phyloP scores from a whole-genome alignment of 2,888 invertebrate genomes.

The Drosophila helvetica region DNA sequence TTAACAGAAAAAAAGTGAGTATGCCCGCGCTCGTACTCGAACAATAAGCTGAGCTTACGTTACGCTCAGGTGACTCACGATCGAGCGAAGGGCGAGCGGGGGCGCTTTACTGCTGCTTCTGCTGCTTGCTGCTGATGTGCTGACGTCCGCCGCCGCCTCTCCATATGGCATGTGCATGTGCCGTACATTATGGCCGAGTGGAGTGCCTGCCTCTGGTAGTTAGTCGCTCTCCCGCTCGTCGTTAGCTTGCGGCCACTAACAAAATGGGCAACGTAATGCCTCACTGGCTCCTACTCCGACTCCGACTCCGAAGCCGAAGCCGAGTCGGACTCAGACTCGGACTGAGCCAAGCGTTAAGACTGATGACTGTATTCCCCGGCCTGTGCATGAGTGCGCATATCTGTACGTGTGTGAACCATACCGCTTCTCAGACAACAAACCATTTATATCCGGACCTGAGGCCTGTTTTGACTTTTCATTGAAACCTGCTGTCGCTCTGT shows the following conservation, averaged over 20 bases:
- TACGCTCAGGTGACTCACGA: slow-evolving; percentile 83
- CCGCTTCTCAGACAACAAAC: slow-evolving; percentile 63
- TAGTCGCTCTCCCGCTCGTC: slow-evolving; percentile 52
- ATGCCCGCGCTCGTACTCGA: slow-evolving; percentile 38
- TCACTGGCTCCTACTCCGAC: slow-evolving; percentile 58
- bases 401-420: slow-evolving; percentile 42
- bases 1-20: slow-evolving; percentile 9
- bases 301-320: slow-evolving; percentile 12
- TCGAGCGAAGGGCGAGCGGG: slow-evolving; percentile 56
- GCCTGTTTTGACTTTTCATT: slow-evolving; percentile 78
- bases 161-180: slow-evolving; percentile 49
- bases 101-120: slow-evolving; percentile 46
- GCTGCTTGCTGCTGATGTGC: slow-evolving; percentile 16
- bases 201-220: slow-evolving; percentile 46
- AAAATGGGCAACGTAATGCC: slow-evolving; percentile 77
- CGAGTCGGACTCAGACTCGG: slow-evolving; percentile 34
- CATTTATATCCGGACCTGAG: slow-evolving; percentile 78
- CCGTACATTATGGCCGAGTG: slow-evolving; percentile 56
- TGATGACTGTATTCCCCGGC: slow-evolving; percentile 60
- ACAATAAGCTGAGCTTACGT: slow-evolving; percentile 77
- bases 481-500: slow-evolving; percentile 59
- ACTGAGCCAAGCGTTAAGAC: slow-evolving; percentile 73
- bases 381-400: slow-evolving; percentile 13
- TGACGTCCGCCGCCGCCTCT: slow-evolving; percentile 20
- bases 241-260: slow-evolving; percentile 68